Evolutionary conservation across 2,888 invertebrate species (phyloP), one percentile per base, ranked within the genome.

Genomic region (Platycheirus rosarum): DNA sequence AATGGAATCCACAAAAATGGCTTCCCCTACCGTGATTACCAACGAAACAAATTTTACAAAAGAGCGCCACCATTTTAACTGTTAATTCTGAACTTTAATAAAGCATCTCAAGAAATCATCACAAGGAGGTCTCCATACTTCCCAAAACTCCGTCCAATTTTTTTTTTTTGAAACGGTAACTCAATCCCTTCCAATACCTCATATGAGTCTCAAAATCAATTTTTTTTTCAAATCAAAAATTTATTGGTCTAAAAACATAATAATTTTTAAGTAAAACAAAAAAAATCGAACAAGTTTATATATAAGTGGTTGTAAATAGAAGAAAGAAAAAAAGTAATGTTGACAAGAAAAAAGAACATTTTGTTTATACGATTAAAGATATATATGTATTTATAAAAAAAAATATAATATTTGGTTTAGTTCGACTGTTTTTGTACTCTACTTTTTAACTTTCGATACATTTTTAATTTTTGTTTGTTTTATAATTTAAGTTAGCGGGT

Each of bases 221-320:
- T 37, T 40, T 18, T 35, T 35, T 51, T 78, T 42, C 44, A 13
- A 51, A 49, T 65, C 42, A 42, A 35, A 69, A 1, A 66, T n/a
- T n/a, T n/a, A n/a, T n/a, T n/a, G n/a, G n/a, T n/a, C n/a, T n/a
- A n/a, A 62, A 14, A 40, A 37, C 42, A 26, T 20, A 13, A 3
- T 29, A 11, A 55, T 46, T 8, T n/a, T 71, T 71, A 73, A 71
- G 66, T 44, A 46, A 63, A 70, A 69, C 42, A 69, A 42, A 46
- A 70, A 37, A 65, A 26, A 71, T 23, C 69, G 65, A 71, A 48
- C 23, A 76, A 75, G 35, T 71, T 80, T 53, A 60, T 29, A 6
- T 62, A 53, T 76, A 71, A 76, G 80, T 76, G 76, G 70, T 80
- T 80, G 80, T 80, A 80, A 49, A 80, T 80, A 79, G 69, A 69